Conservation (phyloP, 2,113 vertebrate genomes). For the Glaucomys volans region DNA sequence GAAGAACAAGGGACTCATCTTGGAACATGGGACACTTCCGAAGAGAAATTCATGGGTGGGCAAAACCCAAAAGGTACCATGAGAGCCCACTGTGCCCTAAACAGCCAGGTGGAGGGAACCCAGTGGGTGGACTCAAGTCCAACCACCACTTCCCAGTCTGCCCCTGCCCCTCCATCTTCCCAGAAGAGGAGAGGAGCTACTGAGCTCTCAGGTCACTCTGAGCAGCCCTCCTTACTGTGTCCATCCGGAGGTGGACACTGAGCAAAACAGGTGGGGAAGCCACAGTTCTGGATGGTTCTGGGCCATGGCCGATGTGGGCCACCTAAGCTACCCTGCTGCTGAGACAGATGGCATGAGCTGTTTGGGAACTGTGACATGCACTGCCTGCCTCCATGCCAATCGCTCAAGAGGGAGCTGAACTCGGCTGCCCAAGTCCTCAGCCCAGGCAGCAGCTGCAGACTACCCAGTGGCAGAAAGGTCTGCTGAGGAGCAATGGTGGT, state of each 20-base stretch:
- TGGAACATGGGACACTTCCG: neutral
- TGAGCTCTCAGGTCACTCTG: neutral
- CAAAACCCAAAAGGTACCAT: neutral
- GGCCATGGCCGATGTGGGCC: neutral
- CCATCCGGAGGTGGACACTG: neutral
- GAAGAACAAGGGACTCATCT: neutral
- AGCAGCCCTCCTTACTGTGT: neutral
- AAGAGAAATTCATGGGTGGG: neutral
- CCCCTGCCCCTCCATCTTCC: neutral
- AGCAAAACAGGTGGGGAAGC: neutral
- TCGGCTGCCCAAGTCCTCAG: neutral
- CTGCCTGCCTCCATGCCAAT: fast-evolving
- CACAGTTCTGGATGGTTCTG: neutral
- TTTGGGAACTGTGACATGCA: neutral
- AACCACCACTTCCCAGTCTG: neutral
- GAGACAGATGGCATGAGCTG: neutral
- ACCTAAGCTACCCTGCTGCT: neutral
- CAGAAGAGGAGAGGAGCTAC: neutral
- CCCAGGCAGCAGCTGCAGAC: neutral
- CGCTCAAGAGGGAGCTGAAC: neutral
- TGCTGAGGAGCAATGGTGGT: neutral
- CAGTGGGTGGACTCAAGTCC: fast-evolving
- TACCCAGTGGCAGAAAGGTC: neutral
- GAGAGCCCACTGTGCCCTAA: too few relatives aligned
- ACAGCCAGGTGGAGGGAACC: fast-evolving